A percentile compares a stretch with the other conserved stretches of the same genome.
phyloP scores from a whole-genome alignment of 2,888 invertebrate species.

The Idaea straminata region DNA sequence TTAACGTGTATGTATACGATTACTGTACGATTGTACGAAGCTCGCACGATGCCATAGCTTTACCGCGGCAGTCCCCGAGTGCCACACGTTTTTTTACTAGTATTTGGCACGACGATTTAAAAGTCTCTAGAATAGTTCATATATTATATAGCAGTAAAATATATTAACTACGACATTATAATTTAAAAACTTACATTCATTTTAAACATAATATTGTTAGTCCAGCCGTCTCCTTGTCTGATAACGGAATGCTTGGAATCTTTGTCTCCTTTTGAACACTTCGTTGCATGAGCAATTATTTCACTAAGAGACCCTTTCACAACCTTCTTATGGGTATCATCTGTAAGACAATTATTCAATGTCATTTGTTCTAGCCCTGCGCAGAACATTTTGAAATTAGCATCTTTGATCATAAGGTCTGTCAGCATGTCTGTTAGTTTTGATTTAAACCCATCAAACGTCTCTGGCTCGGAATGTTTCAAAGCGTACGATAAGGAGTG shows the following conservation, averaged over 20 bases:
- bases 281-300: not conserved
- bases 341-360: slow-evolving; percentile 19
- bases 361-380: not conserved
- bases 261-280: slow-evolving; percentile 9
- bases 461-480: slow-evolving; percentile 9
- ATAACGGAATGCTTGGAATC: slow-evolving; percentile 32
- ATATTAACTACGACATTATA: not conserved
- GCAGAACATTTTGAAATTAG: not conserved
- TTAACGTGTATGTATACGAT: too few species aligned
- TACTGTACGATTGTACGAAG: too few species aligned
- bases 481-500: slow-evolving; percentile 25
- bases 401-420: not conserved
- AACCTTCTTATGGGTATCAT: slow-evolving; percentile 23
- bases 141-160: not conserved
- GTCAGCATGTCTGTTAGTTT: not conserved
- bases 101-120: not conserved
- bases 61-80: too few species aligned
- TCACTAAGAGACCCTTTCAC: slow-evolving; percentile 11
- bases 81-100: too few species aligned
- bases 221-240: slow-evolving; percentile 41
- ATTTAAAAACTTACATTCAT: slow-evolving; percentile 1
- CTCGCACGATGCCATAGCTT: too few species aligned
- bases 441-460: slow-evolving; percentile 2
- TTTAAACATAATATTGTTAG: slow-evolving; percentile 38
- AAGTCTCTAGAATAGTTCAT: not conserved